phyloP scores from a whole-genome alignment of 1,140 invertebrate genomes.

The Thaumetopoea pityocampa region DNA sequence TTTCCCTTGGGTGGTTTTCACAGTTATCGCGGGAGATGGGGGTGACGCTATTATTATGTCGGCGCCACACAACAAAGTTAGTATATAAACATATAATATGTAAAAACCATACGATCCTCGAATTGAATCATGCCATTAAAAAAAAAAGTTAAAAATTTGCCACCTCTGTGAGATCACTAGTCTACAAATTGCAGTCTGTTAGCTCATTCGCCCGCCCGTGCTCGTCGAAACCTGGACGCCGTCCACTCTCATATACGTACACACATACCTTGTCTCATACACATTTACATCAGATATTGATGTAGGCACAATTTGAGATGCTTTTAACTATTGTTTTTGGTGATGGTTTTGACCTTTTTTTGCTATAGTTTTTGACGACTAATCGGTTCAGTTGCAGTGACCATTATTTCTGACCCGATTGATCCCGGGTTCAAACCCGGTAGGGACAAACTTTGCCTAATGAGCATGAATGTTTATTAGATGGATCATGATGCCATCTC shows the following conservation, averaged over 20 bases:
- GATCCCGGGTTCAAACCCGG: too few relatives aligned
- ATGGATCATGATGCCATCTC: too few relatives aligned
- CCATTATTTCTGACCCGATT: too few relatives aligned
- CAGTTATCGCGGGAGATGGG: too few relatives aligned
- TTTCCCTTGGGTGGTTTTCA: too few relatives aligned
- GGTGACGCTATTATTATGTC: too few relatives aligned
- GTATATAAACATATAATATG: neutral
- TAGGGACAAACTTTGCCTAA: too few relatives aligned
- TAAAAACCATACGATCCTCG: neutral
- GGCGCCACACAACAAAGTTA: too few relatives aligned
- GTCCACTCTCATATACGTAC: slow-evolving; percentile 59
- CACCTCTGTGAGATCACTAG: slow-evolving; percentile 10
- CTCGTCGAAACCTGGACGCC: slow-evolving; percentile 62
- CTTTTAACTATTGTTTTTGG: slow-evolving; percentile 75
- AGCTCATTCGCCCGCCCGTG: slow-evolving; percentile 54
- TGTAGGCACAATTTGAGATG: slow-evolving; percentile 40
- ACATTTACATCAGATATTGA: slow-evolving; percentile 16
- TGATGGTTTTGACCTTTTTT: slow-evolving; percentile 70
- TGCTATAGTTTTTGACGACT: too few relatives aligned
- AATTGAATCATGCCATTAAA: neutral
- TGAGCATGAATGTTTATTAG: too few relatives aligned
- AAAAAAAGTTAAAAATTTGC: slow-evolving; percentile 6
- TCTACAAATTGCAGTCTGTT: slow-evolving; percentile 29
- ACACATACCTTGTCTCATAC: slow-evolving; percentile 21
- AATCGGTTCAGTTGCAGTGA: too few relatives aligned